Percentiles rank a stretch among this genome's conserved stretches.
Evolutionary conservation across 37 sponge, comb jelly and placozoan genomes (phyloP).

Genomic region (Crambe crambe): DNA sequence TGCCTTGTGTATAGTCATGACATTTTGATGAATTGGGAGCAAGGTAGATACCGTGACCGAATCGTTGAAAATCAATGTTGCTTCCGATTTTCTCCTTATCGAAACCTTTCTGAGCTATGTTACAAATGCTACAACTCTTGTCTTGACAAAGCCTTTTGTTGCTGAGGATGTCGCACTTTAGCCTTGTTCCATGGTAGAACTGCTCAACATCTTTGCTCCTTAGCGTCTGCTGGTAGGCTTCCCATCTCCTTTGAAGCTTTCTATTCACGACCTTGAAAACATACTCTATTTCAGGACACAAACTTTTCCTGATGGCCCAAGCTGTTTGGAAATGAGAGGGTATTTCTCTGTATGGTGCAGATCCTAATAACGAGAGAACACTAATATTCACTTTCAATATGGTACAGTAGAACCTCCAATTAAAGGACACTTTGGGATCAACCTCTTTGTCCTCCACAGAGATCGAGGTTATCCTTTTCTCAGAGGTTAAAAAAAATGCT

Average conservation of each 20-base stretch:
- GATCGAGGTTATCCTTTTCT: no score
- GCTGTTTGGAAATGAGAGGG: constrained; percentile 10
- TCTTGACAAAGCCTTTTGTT: constrained; percentile 45
- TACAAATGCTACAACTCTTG: constrained; percentile 64
- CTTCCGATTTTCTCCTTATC: constrained; percentile 19
- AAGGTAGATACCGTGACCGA: constrained; percentile 79
- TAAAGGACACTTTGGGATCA: no score
- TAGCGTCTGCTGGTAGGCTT: constrained; percentile 12
- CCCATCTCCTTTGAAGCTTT: constrained; percentile 21
- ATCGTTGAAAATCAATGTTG: constrained; percentile 58
- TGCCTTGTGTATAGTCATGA: constrained; percentile 83
- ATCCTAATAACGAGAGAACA: no score
- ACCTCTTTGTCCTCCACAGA: no score
- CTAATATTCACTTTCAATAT: no score
- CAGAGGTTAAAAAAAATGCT: no score
- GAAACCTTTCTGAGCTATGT: constrained; percentile 57
- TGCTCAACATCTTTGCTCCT: constrained; percentile 12
- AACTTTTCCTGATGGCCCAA: constrained; percentile 20
- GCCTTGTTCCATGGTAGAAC: constrained; percentile 72
- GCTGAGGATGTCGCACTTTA: constrained; percentile 60
- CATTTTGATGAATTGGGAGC: constrained; percentile 83
- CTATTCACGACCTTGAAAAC: constrained; percentile 15
- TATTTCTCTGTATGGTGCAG: no score
- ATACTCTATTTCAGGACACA: constrained; percentile 23
- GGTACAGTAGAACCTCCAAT: no score